A percentile compares a stretch with the other conserved stretches of the same genome.
Evolutionary conservation across 2,113 vertebrate genomes (phyloP).

Genomic region (Trichomycterus rosablanca): DNA sequence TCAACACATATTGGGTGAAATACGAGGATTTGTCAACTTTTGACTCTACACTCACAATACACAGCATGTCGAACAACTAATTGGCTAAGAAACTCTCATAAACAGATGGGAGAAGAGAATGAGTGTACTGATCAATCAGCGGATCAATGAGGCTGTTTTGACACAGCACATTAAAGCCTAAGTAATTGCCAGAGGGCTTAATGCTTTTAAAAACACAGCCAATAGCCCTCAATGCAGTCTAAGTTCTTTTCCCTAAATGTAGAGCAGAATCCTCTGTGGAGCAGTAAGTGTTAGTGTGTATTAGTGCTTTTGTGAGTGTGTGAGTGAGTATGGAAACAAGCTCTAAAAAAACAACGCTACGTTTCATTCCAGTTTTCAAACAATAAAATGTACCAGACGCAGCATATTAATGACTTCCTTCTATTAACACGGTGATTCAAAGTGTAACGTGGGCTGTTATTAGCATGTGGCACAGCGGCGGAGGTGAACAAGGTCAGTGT

Average conservation of each 20-base stretch:
- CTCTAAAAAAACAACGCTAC: not conserved
- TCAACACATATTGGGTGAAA: too few relatives aligned
- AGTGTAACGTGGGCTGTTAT: slow-evolving; percentile 1
- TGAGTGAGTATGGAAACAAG: not conserved
- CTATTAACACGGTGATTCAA: not conserved
- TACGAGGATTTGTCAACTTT: too few relatives aligned
- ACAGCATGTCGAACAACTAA: not conserved
- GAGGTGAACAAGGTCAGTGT: slow-evolving; percentile 19
- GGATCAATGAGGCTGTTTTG: slow-evolving; percentile 81
- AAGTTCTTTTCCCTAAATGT: slow-evolving; percentile 17
- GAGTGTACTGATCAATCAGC: slow-evolving; percentile 81
- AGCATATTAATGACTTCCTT: not conserved
- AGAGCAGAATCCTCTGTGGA: slow-evolving; percentile 33
- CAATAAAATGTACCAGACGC: not conserved
- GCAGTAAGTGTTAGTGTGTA: slow-evolving; percentile 11
- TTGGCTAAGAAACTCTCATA: slow-evolving; percentile 3
- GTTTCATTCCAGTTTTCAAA: not conserved
- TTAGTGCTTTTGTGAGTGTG: not conserved
- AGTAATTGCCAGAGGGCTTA: slow-evolving; percentile 87
- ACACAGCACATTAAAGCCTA: slow-evolving; percentile 89
- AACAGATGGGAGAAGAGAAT: slow-evolving; percentile 62
- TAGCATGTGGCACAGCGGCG: slow-evolving; percentile 2
- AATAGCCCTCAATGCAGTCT: slow-evolving; percentile 36
- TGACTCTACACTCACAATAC: not conserved
- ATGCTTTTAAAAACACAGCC: slow-evolving; percentile 85